Conservation (phyloP, 2,113 vertebrate genomes). For the Numida meleagris region DNA sequence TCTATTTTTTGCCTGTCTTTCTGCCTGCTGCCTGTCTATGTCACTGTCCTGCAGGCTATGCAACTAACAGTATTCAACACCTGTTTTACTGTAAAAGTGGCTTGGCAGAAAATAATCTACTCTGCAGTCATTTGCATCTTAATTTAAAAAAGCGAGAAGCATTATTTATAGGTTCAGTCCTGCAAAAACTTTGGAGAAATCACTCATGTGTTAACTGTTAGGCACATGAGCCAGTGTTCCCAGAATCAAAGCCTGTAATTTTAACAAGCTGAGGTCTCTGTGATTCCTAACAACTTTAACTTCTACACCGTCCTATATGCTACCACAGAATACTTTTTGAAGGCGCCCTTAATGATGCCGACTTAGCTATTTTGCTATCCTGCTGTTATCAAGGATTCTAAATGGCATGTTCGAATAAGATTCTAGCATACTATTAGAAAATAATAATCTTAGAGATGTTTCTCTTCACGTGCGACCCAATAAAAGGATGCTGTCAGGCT, state of each 20-base stretch:
- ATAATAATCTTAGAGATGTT: neutral
- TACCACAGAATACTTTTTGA: neutral
- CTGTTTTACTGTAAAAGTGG: neutral
- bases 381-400: neutral
- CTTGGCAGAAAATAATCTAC: neutral
- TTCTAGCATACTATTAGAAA: too few species aligned
- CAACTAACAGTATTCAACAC: neutral
- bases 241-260: neutral
- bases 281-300: neutral
- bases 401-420: neutral
- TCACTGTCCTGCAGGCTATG: neutral
- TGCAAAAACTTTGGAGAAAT: neutral
- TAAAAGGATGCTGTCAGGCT: constrained; percentile 64
- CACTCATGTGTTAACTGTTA: neutral
- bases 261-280: neutral
- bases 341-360: neutral
- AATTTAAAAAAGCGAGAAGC: neutral
- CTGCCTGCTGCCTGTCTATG: neutral
- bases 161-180: neutral
- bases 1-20: neutral
- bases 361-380: neutral
- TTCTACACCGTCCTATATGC: neutral
- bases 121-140: neutral
- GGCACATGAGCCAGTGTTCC: neutral
- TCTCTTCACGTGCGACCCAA: neutral